phyloP scores from a whole-genome alignment of 2,797 vertebrate species.

The Acropternis orthonyx region DNA sequence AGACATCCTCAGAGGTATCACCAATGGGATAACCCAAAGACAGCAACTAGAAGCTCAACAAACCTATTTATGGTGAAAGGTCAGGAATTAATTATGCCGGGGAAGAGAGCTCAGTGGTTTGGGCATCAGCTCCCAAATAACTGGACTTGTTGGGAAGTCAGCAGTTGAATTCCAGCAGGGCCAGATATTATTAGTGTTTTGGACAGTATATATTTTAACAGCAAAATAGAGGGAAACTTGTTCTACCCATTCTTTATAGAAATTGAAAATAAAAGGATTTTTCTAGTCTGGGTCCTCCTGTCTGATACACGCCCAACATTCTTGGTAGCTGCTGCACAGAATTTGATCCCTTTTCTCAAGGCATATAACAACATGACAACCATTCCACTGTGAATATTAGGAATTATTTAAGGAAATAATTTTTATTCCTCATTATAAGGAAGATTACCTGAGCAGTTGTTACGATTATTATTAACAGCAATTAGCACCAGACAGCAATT shows the following conservation, averaged over 20 bases:
- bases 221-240: neutral
- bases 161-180: neutral
- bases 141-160: neutral
- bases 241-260: neutral
- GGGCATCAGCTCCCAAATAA: neutral
- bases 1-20: neutral
- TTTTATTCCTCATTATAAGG: neutral
- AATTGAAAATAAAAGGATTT: neutral
- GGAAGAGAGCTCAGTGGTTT: neutral
- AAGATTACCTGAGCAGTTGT: neutral
- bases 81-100: neutral
- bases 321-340: neutral
- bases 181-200: neutral
- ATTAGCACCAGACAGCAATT: constrained; percentile 15
- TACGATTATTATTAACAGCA: constrained; percentile 8
- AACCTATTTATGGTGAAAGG: neutral
- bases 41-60: neutral
- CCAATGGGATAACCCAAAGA: neutral
- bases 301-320: accelerated
- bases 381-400: neutral
- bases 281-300: neutral
- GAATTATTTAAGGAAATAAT: neutral
- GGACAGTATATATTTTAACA: neutral
- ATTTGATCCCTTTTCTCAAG: neutral
- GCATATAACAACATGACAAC: neutral